phyloP scores from a whole-genome alignment of 1,140 invertebrate species.

The Drosophila tristis region DNA sequence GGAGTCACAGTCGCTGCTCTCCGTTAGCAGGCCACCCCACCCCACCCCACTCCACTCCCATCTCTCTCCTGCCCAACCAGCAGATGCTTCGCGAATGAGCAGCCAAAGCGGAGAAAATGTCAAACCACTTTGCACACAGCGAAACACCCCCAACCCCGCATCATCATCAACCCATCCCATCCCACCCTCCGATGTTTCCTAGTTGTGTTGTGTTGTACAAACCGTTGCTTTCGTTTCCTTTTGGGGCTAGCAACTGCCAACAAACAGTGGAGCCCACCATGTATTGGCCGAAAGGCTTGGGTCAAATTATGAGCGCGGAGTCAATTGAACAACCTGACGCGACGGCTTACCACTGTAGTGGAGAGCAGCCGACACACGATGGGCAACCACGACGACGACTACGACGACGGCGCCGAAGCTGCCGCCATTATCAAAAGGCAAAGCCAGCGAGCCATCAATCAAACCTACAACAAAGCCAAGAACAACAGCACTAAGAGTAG shows the following conservation, averaged over 20 bases:
- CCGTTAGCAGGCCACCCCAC: constrained; percentile 1
- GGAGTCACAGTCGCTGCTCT: constrained; percentile 10
- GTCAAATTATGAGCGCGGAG: constrained; percentile 70
- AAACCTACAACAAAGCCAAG: constrained; percentile 64
- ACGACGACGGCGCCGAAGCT: constrained; percentile 25
- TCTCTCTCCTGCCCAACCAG: neutral
- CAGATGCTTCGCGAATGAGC: constrained; percentile 59
- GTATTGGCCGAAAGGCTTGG: constrained; percentile 63
- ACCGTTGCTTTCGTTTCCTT: constrained; percentile 48
- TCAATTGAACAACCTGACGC: constrained; percentile 71
- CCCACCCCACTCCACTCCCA: neutral
- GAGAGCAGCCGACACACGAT: neutral
- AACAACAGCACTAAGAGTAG: constrained; percentile 25
- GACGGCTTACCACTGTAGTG: constrained; percentile 64
- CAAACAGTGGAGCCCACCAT: constrained; percentile 61
- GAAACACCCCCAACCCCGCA: constrained; percentile 27
- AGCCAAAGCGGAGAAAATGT: constrained; percentile 77
- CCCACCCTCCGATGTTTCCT: neutral
- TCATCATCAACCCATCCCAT: constrained; percentile 1
- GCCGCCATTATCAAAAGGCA: constrained; percentile 75
- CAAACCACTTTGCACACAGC: constrained; percentile 76
- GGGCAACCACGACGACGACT: too few species aligned
- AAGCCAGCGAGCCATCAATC: constrained; percentile 75
- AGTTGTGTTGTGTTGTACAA: constrained; percentile 36
- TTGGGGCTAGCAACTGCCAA: constrained; percentile 24